Conservation (phyloP, 2,888 invertebrate species). For the Perizoma flavofasciatum region DNA sequence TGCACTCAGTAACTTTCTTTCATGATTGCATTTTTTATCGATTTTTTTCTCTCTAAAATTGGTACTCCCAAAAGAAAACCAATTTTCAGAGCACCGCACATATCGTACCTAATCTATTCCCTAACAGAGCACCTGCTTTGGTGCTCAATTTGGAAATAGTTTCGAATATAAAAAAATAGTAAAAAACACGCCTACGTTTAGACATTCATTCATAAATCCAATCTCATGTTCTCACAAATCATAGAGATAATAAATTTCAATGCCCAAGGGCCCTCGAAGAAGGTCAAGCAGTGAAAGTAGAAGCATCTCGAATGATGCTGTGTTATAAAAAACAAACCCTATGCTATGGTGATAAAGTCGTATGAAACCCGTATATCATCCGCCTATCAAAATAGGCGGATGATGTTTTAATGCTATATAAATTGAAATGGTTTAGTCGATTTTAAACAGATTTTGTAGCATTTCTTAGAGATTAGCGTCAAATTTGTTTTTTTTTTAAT, state of each 20-base stretch:
- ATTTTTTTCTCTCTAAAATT: conserved; percentile 11
- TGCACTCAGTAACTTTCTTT: conserved; percentile 10
- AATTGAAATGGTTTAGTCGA: conserved; percentile 32
- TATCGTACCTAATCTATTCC: too few species aligned
- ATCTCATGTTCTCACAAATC: conserved; percentile 40
- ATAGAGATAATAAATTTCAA: conserved; percentile 43
- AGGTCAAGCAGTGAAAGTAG: conserved; percentile 68
- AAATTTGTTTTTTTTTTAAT: too few species aligned
- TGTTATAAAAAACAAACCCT: conserved; percentile 14
- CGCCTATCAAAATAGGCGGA: too few species aligned
- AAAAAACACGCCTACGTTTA: conserved; percentile 31
- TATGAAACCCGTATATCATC: too few species aligned
- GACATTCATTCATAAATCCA: conserved; percentile 36
- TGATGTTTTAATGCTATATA: conserved; percentile 18
- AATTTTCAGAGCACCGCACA: too few species aligned
- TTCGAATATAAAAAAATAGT: too few species aligned
- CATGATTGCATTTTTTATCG: background rate
- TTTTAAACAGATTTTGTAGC: conserved; percentile 7
- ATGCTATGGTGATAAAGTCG: conserved; percentile 15
- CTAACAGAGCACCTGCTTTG: too few species aligned
- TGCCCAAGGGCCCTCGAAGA: conserved; percentile 56
- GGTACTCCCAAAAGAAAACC: too few species aligned
- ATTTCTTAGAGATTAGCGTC: too few species aligned
- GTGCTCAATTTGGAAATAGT: too few species aligned
- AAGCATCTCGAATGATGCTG: conserved; percentile 23